Evolutionary conservation across 2,797 vertebrate genomes (phyloP), one percentile per base, ranked within the genome.

Genomic region (Alectoris magna): DNA sequence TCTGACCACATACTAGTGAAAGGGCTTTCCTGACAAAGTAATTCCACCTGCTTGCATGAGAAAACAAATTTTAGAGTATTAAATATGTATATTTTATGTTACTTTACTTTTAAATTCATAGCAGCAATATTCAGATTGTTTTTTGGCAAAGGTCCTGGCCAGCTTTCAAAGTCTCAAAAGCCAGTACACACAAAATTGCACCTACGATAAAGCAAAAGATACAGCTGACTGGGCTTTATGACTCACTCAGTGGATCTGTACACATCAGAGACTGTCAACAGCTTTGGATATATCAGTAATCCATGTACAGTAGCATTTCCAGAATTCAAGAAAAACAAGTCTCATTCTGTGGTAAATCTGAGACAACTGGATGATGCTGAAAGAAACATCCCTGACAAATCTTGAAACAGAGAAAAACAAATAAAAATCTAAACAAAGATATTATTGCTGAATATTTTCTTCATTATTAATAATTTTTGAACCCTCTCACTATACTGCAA

Each of bases 301-400:
- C 46, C 87, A 71, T 3, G 12, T 51, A 89, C 68, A 91, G 92
- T 62, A 92, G 84, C 84, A 93, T 81, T 92, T 96, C 88, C 90
- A 95, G 83, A 41, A 80, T 85, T 91, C 70, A 84, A 87, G 80
- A 95, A 92, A 95, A 95, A 87, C n/a, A 93, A 87, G 88, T 66
- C 31, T 88, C 39, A 34, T 31, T 91, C 62, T 58, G 66, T 7
- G 36, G 71, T 77, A 72, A 91, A 92, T 86, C 27, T 10, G 43
- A 93, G 85, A 95, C 94, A 94, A 91, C 27, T 87, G 77, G 86
- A 90, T 49, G 44, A 27, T 84, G 43, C 60, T 94, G 88, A 92
- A 94, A 93, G 86, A 80, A 94, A 84, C 7, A 24, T 46, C 69
- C 87, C 82, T 82, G 66, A 92, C 92, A 95, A 92, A 86, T 91